These are phyloP conservation scores for Scalopus aquaticus DNA, from an alignment of 2,113 vertebrate species.

Conservation along the genomic window DNA sequence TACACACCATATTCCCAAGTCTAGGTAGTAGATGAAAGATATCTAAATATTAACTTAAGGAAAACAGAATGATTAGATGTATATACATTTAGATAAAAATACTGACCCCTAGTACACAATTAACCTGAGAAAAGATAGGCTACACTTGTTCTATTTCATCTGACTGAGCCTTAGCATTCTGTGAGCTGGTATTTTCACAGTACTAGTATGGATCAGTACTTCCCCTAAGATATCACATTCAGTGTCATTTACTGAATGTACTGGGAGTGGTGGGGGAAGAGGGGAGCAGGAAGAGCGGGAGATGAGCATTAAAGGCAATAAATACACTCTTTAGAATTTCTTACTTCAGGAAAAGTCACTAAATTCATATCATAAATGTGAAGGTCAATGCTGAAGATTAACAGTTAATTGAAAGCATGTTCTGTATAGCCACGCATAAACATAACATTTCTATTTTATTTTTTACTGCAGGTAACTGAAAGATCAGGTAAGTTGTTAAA, in stretches of 20 bases:
- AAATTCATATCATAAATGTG: conserved; percentile 25
- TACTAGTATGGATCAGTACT: background rate
- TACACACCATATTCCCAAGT: background rate
- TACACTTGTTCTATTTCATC: background rate
- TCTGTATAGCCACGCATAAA: background rate
- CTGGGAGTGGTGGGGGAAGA: fast-evolving
- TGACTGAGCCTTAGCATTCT: background rate
- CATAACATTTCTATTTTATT: conserved; percentile 25
- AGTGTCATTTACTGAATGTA: background rate
- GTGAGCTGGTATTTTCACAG: background rate
- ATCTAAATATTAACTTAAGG: conserved; percentile 42
- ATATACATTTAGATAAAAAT: background rate
- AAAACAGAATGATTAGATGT: conserved; percentile 6
- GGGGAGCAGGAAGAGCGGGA: fast-evolving
- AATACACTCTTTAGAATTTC: conserved; percentile 18
- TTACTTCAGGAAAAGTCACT: conserved; percentile 28
- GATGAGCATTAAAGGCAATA: background rate
- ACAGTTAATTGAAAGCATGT: conserved; percentile 63
- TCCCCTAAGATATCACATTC: background rate
- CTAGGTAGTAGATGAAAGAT: conserved; percentile 23
- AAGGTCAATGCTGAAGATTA: conserved; percentile 67
- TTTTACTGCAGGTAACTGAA: conserved; percentile 52
- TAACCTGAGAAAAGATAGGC: background rate
- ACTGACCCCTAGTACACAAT: background rate
- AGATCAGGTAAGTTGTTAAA: conserved; percentile 63